Base-by-base conservation (phyloP, 2,113 vertebrate genomes). In the Ellobius talpinus region DNA sequence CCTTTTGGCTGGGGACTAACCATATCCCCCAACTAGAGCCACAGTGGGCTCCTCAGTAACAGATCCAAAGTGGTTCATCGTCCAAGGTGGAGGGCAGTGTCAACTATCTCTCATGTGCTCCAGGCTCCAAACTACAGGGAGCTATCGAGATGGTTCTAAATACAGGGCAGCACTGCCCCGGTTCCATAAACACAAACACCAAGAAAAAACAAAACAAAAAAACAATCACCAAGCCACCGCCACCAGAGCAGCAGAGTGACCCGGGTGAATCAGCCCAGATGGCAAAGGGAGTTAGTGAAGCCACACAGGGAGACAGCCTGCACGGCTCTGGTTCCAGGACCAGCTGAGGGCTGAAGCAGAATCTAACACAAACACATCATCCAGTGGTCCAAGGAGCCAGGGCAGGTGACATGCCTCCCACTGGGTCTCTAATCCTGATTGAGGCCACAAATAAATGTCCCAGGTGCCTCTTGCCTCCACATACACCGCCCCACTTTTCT, bases 81-180 rank as follows among this genome's bases (percentile, higher is more conserved):
- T 24, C 26, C n/a, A 9, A 2, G 0, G 6, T 8, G 42, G 24
- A 77, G 50, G n/a, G n/a, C 5, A 6, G 8, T 39, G 39, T 42
- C 1, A 2, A 24, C 45, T 77, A 81, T 45, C 68, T 68, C 29
- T 84, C 42, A 33, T 10, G 14, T 26, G 81, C 92, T 82, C 87
- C n/a, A 11, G 3, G 50, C 61, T 23, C 81, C 68, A 23, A 26
- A 55, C 0, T 0, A 1, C 23, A 14, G 31, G 65, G 45, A 95
- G 94, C 50, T 1, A 77, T 52, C 58, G 13, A 79, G 87, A 90
- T 65, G 95, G 90, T 11, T 42, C 1, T 12, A 11, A 17, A 3
- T 0, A 0, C 47, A 2, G 21, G 0, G 8, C 45, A 58, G 72
- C 72, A 1, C 84, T 24, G 21, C 7, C 61, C 72, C 14, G 1